Evolutionary conservation across 2,113 vertebrate genomes (phyloP).

Genomic region (Galemys pyrenaicus): DNA sequence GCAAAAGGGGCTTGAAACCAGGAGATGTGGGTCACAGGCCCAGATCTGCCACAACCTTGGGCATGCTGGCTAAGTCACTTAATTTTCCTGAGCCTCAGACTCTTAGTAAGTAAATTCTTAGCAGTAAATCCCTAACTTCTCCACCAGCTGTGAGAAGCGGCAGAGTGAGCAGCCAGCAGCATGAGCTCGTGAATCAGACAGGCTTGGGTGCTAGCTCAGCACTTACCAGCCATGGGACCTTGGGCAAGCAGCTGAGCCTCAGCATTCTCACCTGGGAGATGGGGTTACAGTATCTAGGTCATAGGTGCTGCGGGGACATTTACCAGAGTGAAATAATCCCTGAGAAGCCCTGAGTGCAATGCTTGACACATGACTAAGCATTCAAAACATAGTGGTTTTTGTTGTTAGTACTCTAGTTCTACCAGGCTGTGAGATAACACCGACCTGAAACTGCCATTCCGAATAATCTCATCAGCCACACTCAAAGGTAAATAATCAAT

Average conservation of each 20-base stretch:
- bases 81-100: not conserved
- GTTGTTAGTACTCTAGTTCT: not conserved
- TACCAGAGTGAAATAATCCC: not conserved
- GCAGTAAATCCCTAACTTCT: not conserved
- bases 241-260: not conserved
- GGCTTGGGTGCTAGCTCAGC: not conserved
- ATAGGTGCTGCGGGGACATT: not conserved
- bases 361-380: not conserved
- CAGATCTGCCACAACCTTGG: not conserved
- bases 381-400: not conserved
- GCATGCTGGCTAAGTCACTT: not conserved
- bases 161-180: not conserved
- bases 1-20: not conserved
- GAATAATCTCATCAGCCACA: not conserved
- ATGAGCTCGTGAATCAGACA: not conserved
- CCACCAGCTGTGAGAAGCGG: not conserved
- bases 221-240: not conserved
- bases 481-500: not conserved
- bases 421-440: not conserved
- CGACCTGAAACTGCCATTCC: not conserved
- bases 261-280: slow-evolving; percentile 5
- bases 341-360: not conserved
- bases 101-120: not conserved
- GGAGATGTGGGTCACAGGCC: not conserved
- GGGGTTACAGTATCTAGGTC: not conserved